Evolutionary conservation across 2,113 vertebrate species (phyloP), one percentile per base, ranked within the genome.

Genomic region (Lynx canadensis): DNA sequence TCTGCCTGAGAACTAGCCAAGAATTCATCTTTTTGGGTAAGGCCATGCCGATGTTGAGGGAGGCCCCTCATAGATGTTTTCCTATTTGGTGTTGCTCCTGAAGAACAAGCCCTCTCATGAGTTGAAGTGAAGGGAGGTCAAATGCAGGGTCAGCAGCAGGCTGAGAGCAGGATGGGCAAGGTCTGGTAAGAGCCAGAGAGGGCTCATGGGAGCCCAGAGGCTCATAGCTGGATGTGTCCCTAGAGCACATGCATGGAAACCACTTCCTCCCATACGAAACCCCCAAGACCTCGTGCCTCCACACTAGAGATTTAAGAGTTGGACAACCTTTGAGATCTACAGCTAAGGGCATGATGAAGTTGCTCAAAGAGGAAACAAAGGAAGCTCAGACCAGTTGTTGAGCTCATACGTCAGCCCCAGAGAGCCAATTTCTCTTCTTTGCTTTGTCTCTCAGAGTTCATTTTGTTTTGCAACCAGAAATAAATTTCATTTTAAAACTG

Each of bases 381-480:
- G 23, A 8, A 80, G n/a, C 19, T 19, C 52, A n/a, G 50, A 60
- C 50, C 83, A 36, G 16, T 23, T 55, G 57, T 29, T 21, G 55
- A n/a, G 27, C 18, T 55, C 94, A 55, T 1, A 4, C 4, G 15
- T 90, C 60, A 38, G 45, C 12, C n/a, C 29, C 87, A 66, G 29
- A 82, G 29, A 93, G 76, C 27, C 7, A 23, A 7, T 50, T 86
- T 83, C 41, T 55, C 78, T 65, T 27, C 90, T 93, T 60, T 48
- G 21, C 48, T 92, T 87, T 80, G 33, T 94, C 78, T 94, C 76
- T 89, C 55, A 19, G 27, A 4, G 0, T 41, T 52, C 82, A 36
- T 57, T 92, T 90, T 83, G 63, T 65, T 96, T 87, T 86, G 33
- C 89, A 74, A 68, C 16, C 10, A 82, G 60, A 82, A 84, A 82